Evolutionary conservation across 1,140 invertebrate genomes (phyloP).

Genomic region (Zelostemma sp.): DNA sequence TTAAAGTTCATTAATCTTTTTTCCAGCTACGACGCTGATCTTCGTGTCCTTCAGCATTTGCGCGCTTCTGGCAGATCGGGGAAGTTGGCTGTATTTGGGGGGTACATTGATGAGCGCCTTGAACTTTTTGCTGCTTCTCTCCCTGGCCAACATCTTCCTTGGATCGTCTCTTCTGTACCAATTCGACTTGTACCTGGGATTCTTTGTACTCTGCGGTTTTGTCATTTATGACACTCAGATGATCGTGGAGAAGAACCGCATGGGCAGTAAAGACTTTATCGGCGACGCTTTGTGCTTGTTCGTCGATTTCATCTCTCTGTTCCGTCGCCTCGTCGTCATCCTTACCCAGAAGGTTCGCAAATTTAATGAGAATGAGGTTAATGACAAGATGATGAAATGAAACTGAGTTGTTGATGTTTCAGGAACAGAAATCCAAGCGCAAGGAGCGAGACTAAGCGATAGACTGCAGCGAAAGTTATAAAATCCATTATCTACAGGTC

Average conservation of each 20-base stretch:
- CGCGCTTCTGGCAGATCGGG: slow-evolving; percentile 85
- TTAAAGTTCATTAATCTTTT: slow-evolving; percentile 12
- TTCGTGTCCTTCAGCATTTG: slow-evolving; percentile 93
- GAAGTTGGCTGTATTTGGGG: slow-evolving; percentile 88
- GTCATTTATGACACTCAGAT: slow-evolving; percentile 96
- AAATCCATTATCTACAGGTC: slow-evolving; percentile 69
- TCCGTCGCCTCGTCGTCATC: slow-evolving; percentile 90
- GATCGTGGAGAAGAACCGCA: slow-evolving; percentile 92
- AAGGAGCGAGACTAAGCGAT: slow-evolving; percentile 48
- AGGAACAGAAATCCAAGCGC: slow-evolving; percentile 61
- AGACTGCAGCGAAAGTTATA: slow-evolving; percentile 48
- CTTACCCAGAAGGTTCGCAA: slow-evolving; percentile 84
- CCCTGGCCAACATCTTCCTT: slow-evolving; percentile 89
- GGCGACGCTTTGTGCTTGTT: slow-evolving; percentile 91
- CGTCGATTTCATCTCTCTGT: slow-evolving; percentile 92
- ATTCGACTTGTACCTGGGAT: slow-evolving; percentile 87
- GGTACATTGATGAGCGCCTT: slow-evolving; percentile 86
- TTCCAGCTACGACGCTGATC: slow-evolving; percentile 81
- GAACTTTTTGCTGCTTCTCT: slow-evolving; percentile 82
- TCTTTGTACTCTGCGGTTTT: slow-evolving; percentile 93
- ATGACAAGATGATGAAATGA: no score
- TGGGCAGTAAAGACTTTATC: slow-evolving; percentile 93
- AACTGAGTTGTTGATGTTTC: slow-evolving; percentile 21
- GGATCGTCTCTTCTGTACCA: slow-evolving; percentile 86
- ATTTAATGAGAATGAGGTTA: neutral